Evolutionary conservation across 2,113 vertebrate species (phyloP).

Genomic region (Sceloporus undulatus): DNA sequence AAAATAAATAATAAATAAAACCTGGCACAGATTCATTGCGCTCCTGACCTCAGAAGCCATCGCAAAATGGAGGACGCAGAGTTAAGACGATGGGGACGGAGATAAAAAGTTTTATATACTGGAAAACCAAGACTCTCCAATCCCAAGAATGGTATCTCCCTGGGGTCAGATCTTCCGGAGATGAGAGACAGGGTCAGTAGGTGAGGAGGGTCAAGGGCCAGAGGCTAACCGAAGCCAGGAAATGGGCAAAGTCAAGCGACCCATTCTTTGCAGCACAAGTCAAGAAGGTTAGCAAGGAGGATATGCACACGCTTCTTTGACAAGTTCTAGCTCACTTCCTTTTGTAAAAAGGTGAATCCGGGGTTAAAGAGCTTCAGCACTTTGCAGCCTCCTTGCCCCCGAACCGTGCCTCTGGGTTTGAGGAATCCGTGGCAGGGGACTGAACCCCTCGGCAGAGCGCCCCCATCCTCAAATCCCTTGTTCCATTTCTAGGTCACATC

Average conservation of each 20-base stretch:
- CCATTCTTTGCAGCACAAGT: no score
- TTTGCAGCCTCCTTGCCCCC: constrained; percentile 52
- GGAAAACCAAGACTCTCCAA: no score
- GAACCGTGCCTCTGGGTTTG: not conserved
- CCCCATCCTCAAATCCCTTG: not conserved
- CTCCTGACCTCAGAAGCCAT: not conserved
- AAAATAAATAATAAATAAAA: no score
- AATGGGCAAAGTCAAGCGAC: not conserved
- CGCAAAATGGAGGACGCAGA: no score
- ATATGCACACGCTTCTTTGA: no score
- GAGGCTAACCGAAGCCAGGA: not conserved
- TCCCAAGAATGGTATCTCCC: not conserved
- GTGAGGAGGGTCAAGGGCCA: not conserved
- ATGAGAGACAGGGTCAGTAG: not conserved
- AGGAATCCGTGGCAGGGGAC: not conserved
- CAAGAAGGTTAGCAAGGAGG: not conserved
- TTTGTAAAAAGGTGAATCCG: not conserved
- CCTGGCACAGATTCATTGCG: no score
- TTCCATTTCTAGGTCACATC: constrained; percentile 76
- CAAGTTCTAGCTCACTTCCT: not conserved
- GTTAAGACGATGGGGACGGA: no score
- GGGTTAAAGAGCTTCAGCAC: not conserved
- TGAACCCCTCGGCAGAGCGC: not conserved
- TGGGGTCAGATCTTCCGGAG: no score
- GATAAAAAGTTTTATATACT: rapidly evolving